These are phyloP conservation scores for Halocaridina rubra DNA, from an alignment of 2,888 invertebrate species.

Conservation along the genomic window DNA sequence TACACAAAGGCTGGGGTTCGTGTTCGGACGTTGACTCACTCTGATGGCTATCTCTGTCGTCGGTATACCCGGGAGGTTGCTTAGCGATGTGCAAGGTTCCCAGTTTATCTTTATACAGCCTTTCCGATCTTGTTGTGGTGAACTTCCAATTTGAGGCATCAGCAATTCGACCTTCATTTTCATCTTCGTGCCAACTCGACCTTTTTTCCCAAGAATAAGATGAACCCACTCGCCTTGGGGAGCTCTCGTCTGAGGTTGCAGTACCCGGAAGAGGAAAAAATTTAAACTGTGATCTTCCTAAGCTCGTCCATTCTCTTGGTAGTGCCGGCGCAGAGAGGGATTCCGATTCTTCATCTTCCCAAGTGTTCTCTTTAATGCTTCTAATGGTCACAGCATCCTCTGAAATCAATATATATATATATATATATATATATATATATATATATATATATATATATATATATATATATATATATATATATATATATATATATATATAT, in stretches of 20 bases:
- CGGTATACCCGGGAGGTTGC: slow-evolving; percentile 53
- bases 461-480: no score
- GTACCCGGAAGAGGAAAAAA: background rate
- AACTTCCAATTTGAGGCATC: slow-evolving; percentile 23
- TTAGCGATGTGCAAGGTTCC: slow-evolving; percentile 53
- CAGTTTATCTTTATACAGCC: slow-evolving; percentile 44
- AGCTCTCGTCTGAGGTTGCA: slow-evolving; percentile 16
- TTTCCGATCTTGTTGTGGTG: slow-evolving; percentile 12
- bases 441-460: no score
- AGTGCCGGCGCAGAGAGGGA: background rate
- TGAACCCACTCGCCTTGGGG: background rate
- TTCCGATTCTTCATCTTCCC: background rate
- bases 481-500: no score
- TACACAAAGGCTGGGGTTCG: background rate
- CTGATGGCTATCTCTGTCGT: slow-evolving; percentile 53
- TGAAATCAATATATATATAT: no score
- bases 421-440: no score
- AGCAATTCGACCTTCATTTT: background rate
- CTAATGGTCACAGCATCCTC: no score
- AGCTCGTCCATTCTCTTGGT: background rate
- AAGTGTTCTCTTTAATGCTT: no score
- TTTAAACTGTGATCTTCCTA: background rate
- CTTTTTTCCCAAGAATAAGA: background rate
- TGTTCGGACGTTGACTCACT: slow-evolving; percentile 55
- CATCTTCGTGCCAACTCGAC: slow-evolving; percentile 17